These are phyloP conservation scores for Paralichthys olivaceus DNA, from an alignment of 2,113 vertebrate genomes.

Conservation along the genomic window DNA sequence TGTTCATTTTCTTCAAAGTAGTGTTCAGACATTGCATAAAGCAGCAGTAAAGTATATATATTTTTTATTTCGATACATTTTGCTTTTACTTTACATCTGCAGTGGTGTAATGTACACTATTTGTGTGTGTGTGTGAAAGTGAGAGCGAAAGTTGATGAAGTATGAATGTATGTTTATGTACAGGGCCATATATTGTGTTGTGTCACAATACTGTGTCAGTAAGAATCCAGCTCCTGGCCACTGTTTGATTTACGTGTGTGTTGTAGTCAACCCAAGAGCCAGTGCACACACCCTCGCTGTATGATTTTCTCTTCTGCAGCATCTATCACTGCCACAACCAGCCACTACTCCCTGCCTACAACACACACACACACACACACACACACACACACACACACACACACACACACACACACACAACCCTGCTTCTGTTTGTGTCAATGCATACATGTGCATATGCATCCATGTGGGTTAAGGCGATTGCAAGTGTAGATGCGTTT, in stretches of 20 bases:
- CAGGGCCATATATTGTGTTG: constrained; percentile 5
- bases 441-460: constrained; percentile 2
- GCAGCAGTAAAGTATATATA: too few species aligned
- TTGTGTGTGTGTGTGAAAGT: background rate
- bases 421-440: constrained; percentile 11
- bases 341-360: too few species aligned
- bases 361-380: background rate
- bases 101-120: background rate
- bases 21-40: too few species aligned
- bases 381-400: background rate
- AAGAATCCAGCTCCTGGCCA: background rate
- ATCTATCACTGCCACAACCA: constrained; percentile 60
- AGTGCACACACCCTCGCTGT: constrained; percentile 12
- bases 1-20: too few species aligned
- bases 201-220: too few species aligned
- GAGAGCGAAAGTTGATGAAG: too few species aligned
- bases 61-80: too few species aligned
- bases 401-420: constrained; percentile 2
- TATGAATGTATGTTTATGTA: background rate
- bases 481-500: constrained; percentile 7
- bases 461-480: background rate
- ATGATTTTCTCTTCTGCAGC: constrained; percentile 22
- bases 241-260: constrained; percentile 33
- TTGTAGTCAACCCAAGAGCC: constrained; percentile 17
- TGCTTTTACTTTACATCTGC: background rate